Percentiles rank a stretch among this genome's conserved stretches.
Conservation (phyloP, 2,888 invertebrate genomes). For the Tetranychus piercei region DNA sequence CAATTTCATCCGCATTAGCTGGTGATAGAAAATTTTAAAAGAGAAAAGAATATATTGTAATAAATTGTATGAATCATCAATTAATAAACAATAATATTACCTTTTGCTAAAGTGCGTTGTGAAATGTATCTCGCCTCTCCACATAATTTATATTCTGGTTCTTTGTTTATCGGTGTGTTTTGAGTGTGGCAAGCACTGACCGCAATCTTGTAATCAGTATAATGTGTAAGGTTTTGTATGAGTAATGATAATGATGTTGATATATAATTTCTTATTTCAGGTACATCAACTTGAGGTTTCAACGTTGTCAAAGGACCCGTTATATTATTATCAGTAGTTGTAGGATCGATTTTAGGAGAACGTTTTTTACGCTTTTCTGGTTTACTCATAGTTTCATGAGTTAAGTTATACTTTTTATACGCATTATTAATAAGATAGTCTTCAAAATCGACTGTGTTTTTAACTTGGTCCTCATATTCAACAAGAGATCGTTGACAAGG, state of each 20-base stretch:
- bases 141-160: constrained; percentile 29
- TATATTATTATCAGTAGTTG: background rate
- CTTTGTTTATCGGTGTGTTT: background rate
- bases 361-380: background rate
- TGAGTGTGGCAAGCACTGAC: constrained; percentile 48
- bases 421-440: constrained; percentile 60
- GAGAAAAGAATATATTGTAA: background rate
- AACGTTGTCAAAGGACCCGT: background rate
- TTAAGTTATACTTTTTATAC: constrained; percentile 31
- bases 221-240: constrained; percentile 46
- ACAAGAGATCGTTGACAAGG: constrained; percentile 32
- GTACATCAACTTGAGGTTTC: background rate
- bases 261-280: background rate
- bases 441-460: constrained; percentile 47
- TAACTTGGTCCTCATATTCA: constrained; percentile 36
- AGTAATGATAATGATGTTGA: background rate
- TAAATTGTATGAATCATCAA: background rate
- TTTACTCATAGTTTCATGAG: background rate
- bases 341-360: background rate
- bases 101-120: constrained; percentile 30
- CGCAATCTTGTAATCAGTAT: constrained; percentile 52
- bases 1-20: constrained; percentile 51
- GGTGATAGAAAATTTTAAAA: constrained; percentile 20
- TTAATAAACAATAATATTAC: constrained; percentile 31
- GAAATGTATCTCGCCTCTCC: constrained; percentile 33